A percentile compares a stretch with the other conserved stretches of the same genome.
Evolutionary conservation across 2,797 vertebrate species (phyloP).

Genomic region (Menidia menidia): DNA sequence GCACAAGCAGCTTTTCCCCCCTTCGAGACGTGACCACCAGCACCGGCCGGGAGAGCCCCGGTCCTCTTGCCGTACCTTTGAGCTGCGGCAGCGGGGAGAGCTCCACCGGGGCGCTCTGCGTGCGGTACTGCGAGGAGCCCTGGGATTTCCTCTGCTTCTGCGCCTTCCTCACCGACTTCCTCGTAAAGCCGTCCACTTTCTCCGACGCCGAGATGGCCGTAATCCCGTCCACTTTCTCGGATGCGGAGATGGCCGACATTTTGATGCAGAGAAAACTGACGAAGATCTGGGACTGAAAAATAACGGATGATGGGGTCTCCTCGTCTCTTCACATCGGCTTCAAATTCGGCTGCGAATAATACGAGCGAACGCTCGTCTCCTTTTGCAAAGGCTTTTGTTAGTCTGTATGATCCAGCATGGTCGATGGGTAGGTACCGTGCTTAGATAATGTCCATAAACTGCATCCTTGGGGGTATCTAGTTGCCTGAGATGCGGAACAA

Average conservation of each 20-base stretch:
- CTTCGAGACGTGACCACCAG: neutral
- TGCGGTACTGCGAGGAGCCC: constrained; percentile 96
- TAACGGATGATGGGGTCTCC: constrained; percentile 38
- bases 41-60: constrained; percentile 37
- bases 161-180: constrained; percentile 96
- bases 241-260: constrained; percentile 94
- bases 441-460: constrained; percentile 50
- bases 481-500: constrained; percentile 12
- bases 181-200: constrained; percentile 98
- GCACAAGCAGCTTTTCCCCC: neutral
- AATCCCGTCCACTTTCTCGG: constrained; percentile 96
- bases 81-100: constrained; percentile 93
- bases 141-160: constrained; percentile 93
- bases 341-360: constrained; percentile 43
- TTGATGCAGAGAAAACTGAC: constrained; percentile 68
- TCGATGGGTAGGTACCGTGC: constrained; percentile 16
- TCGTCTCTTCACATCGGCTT: constrained; percentile 57
- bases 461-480: constrained; percentile 44
- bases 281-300: constrained; percentile 50
- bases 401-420: constrained; percentile 65
- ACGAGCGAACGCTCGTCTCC: constrained; percentile 35
- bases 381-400: constrained; percentile 38
- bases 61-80: constrained; percentile 89
- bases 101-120: constrained; percentile 88
- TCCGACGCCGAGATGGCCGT: constrained; percentile 94